phyloP scores from a whole-genome alignment of 2,888 invertebrate species.

The Apotomis betuletana region DNA sequence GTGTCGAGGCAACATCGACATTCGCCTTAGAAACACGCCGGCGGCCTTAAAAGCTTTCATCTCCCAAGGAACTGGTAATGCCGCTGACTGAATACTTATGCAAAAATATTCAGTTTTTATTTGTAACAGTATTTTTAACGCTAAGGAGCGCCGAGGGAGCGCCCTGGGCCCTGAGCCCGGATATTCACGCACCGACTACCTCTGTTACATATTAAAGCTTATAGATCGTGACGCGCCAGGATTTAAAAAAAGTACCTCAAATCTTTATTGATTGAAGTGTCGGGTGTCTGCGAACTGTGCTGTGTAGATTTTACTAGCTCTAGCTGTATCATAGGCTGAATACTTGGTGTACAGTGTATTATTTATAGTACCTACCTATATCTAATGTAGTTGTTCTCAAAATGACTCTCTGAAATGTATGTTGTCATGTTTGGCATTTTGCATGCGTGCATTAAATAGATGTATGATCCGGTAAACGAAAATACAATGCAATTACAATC shows the following conservation, averaged over 20 bases:
- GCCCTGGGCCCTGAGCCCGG: conserved; percentile 68
- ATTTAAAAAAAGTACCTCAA: conserved; percentile 45
- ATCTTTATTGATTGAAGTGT: conserved; percentile 40
- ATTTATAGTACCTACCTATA: background rate
- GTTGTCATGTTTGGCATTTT: too few species aligned
- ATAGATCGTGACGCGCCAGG: conserved; percentile 61
- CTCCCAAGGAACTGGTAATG: conserved; percentile 76
- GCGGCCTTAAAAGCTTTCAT: conserved; percentile 81
- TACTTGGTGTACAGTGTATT: too few species aligned
- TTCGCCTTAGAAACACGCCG: conserved; percentile 73
- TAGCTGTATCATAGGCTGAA: background rate
- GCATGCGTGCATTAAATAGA: too few species aligned
- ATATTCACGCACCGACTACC: conserved; percentile 69
- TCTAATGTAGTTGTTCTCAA: background rate
- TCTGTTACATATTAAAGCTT: conserved; percentile 62
- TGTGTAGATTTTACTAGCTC: conserved; percentile 8
- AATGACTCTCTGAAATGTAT: too few species aligned
- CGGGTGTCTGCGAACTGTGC: conserved; percentile 5
- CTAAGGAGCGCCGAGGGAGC: conserved; percentile 57
- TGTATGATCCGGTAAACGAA: too few species aligned
- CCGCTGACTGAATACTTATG: conserved; percentile 67
- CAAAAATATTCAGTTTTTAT: conserved; percentile 81
- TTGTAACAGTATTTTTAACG: conserved; percentile 68
- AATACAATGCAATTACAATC: too few species aligned
- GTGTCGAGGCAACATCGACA: conserved; percentile 61